Evolutionary conservation across 2,797 vertebrate genomes (phyloP).

Genomic region (Xerus rutilus): DNA sequence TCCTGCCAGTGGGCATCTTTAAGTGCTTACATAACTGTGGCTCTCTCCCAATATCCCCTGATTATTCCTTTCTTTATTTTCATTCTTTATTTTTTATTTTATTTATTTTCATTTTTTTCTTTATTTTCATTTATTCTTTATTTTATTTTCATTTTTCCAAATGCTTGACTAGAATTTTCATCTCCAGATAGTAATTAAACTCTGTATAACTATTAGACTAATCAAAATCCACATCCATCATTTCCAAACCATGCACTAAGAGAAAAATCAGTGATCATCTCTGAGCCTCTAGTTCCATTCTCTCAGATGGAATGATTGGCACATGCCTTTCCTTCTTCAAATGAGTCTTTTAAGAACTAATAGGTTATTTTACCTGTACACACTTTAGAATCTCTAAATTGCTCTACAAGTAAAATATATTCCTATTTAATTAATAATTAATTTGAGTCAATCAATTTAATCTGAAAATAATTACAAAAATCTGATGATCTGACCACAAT

Average conservation of each 20-base stretch:
- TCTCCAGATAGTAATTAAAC: not conserved
- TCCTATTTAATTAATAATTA: slow-evolving; percentile 57
- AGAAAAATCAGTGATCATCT: not conserved
- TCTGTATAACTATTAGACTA: not conserved
- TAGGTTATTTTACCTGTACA: not conserved
- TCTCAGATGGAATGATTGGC: not conserved
- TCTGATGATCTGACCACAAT: not conserved
- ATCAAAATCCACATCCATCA: not conserved
- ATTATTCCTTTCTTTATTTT: not conserved
- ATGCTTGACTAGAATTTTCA: not conserved
- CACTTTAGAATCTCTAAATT: not conserved
- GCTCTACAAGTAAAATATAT: not conserved
- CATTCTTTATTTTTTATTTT: not conserved
- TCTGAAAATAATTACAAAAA: slow-evolving; percentile 23
- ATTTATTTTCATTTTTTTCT: not conserved
- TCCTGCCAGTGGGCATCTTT: not conserved
- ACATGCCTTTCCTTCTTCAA: not conserved
- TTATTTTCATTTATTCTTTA: not conserved
- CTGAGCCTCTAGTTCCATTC: not conserved
- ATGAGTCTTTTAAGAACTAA: not conserved
- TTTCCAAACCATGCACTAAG: not conserved
- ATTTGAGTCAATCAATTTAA: not conserved
- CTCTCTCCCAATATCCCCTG: not conserved
- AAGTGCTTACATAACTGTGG: not conserved
- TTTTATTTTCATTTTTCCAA: not conserved